phyloP scores from a whole-genome alignment of 2,113 vertebrate species.

The Nanorana parkeri region DNA sequence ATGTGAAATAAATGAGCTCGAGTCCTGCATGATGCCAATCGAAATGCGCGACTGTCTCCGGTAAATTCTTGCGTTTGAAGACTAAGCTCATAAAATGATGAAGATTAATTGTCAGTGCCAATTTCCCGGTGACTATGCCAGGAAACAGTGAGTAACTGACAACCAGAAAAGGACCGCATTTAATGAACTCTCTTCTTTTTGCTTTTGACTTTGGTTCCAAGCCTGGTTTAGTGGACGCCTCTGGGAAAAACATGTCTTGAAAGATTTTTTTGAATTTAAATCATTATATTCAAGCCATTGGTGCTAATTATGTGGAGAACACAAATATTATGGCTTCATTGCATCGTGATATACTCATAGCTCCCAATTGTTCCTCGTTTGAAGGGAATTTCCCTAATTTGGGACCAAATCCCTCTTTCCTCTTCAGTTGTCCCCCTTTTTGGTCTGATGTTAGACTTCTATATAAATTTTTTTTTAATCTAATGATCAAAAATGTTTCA shows the following conservation, averaged over 20 bases:
- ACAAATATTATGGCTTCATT: neutral
- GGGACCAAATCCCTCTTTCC: too few relatives aligned
- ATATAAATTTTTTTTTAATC: too few relatives aligned
- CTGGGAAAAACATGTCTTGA: neutral
- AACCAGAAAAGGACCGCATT: neutral
- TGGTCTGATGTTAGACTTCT: too few relatives aligned
- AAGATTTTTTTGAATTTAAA: slow-evolving; percentile 5
- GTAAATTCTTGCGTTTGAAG: neutral
- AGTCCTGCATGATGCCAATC: slow-evolving; percentile 9
- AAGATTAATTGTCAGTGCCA: slow-evolving; percentile 25
- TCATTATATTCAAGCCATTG: neutral
- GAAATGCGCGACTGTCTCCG: neutral
- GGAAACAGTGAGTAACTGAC: slow-evolving; percentile 26
- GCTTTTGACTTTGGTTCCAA: slow-evolving; percentile 6
- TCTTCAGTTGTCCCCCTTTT: too few relatives aligned
- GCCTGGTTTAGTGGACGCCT: neutral
- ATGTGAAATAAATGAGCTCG: slow-evolving; percentile 12
- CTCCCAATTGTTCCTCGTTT: too few relatives aligned
- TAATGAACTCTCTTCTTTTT: slow-evolving; percentile 18
- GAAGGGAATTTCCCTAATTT: too few relatives aligned
- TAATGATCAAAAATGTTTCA: too few relatives aligned
- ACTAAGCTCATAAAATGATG: neutral
- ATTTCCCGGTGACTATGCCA: neutral
- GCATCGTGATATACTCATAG: too few relatives aligned
- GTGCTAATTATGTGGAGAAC: neutral